Evolutionary conservation across 2,888 invertebrate species (phyloP), one percentile per base, ranked within the genome.

Genomic region (Drosophila emarginata): DNA sequence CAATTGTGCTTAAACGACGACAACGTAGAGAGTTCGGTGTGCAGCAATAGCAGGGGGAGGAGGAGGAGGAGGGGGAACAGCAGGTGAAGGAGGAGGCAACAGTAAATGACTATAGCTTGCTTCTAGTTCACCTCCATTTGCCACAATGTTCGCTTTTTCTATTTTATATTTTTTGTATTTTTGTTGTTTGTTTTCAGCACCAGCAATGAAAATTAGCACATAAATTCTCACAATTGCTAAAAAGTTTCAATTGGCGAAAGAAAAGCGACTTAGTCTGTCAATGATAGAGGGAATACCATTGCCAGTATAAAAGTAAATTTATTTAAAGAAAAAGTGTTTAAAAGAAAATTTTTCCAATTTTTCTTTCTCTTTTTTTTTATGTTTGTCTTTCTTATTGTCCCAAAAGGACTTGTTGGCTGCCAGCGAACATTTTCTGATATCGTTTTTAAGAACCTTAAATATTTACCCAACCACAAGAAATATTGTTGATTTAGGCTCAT

Each of bases 1-100:
- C 84, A 80, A 83, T 83, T 67, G 73, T 73, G 74, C 74, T 86
- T 83, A 74, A 77, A 73, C 57, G 66, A 21, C 64, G 57, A 45
- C 23, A 45, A 57, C 58, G 21, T 5, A 32, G 28, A 11, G 28
- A 12, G 9, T 37, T 39, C 14, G n/a, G 0, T n/a, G 2, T 28
- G 28, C 50, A 11, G 12, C 14, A 14, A 5, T 15, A 40, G 15
- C 40, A 40, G 15, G 11, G 18, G 32, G 18, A 54, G 36, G 36
- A 12, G 18, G 4, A 45, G 18, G 0, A 51, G 4, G 37, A 39
- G 23, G 21, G 4, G 57, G 37, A 21, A 9, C 6, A 40, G 45
- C 23, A 23, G 23, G 23, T 2, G 2, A 23, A 23, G 23, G 4
- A 15, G 12, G 9, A 40, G 40, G 15, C 18, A 15, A 45, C 14